Conservation (phyloP, 1,140 invertebrate genomes). For the Cylas formicarius region DNA sequence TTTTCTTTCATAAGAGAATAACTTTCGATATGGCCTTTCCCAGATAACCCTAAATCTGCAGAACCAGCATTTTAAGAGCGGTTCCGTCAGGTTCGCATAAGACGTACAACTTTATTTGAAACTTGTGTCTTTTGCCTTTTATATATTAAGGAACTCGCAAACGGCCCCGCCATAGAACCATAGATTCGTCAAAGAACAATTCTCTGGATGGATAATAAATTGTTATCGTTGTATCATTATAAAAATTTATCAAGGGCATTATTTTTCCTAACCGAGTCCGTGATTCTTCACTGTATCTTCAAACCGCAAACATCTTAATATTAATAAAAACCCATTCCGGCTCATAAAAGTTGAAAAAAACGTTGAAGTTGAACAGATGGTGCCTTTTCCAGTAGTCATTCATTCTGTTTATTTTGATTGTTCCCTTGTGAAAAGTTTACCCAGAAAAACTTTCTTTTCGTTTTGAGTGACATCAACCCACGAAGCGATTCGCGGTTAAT, state of each 20-base stretch:
- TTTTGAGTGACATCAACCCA: too few species aligned
- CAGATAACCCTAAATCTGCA: too few species aligned
- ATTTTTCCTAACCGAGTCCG: conserved; percentile 16
- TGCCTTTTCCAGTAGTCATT: conserved; percentile 10
- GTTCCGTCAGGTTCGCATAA: too few species aligned
- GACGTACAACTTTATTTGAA: too few species aligned
- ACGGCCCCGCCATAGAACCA: conserved; percentile 20
- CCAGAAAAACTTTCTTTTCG: conserved; percentile 11
- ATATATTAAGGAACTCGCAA: conserved; percentile 15
- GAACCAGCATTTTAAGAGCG: too few species aligned
- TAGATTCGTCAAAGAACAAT: conserved; percentile 23
- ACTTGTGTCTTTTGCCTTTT: too few species aligned
- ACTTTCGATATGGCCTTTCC: too few species aligned
- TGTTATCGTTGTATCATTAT: conserved; percentile 25
- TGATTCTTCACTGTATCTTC: background rate
- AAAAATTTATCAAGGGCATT: conserved; percentile 22
- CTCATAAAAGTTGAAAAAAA: conserved; percentile 6
- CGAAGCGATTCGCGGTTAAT: too few species aligned
- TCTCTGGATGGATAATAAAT: conserved; percentile 23
- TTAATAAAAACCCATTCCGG: conserved; percentile 12
- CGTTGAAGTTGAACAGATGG: conserved; percentile 4
- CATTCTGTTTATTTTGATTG: conserved; percentile 1
- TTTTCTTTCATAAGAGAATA: too few species aligned
- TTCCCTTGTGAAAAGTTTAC: conserved; percentile 6
- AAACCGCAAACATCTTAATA: conserved; percentile 5